Evolutionary conservation across 2,113 vertebrate species (phyloP).

Genomic region (Microcebus ravelobensis): DNA sequence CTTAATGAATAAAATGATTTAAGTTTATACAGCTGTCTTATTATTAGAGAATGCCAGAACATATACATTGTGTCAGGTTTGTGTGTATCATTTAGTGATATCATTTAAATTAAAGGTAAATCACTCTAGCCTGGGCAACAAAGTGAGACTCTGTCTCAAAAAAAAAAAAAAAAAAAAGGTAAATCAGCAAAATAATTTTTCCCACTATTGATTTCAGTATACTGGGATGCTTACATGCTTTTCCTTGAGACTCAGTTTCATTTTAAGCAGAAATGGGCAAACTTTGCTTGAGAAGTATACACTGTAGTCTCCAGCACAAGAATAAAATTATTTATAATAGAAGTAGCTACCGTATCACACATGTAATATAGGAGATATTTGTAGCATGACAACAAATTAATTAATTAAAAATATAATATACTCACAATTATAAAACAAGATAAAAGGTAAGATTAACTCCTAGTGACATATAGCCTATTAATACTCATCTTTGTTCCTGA

Average conservation of each 20-base stretch:
- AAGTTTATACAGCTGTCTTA: neutral
- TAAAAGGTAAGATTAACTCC: neutral
- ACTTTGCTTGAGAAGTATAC: neutral
- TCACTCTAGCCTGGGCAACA: neutral
- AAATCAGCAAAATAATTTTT: conserved; percentile 21
- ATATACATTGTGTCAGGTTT: neutral
- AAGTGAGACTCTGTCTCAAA: too few relatives aligned
- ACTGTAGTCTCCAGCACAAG: neutral
- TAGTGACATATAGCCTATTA: neutral
- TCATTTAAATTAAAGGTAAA: conserved; percentile 28
- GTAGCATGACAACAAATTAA: neutral
- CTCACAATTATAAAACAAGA: neutral
- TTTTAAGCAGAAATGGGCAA: conserved; percentile 25
- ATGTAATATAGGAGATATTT: neutral
- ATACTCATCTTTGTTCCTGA: neutral
- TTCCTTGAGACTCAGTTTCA: neutral
- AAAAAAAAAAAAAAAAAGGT: neutral
- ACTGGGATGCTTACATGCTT: neutral
- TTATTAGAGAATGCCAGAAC: conserved; percentile 14
- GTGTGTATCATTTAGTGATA: neutral
- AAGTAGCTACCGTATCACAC: neutral
- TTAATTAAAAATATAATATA: neutral
- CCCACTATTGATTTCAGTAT: neutral
- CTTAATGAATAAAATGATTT: neutral
- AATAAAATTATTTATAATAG: neutral